phyloP scores from a whole-genome alignment of 2,797 vertebrate species.

The Chaetodon trifasciatus region DNA sequence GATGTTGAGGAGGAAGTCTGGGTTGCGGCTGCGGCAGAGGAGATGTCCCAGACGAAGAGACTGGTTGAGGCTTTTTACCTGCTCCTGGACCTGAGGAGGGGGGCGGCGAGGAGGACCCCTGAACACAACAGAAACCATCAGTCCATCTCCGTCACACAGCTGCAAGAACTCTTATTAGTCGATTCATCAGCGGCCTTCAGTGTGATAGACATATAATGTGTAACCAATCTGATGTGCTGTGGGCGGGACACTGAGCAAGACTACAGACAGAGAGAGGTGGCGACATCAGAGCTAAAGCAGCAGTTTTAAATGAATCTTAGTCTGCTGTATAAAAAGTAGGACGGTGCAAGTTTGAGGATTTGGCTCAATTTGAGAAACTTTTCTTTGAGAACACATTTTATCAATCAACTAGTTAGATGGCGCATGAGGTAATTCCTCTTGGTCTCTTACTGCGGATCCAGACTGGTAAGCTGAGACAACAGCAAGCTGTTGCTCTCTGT shows the following conservation, averaged over 20 bases:
- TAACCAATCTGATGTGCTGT: too few species aligned
- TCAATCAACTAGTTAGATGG: neutral
- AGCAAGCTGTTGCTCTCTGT: constrained; percentile 97
- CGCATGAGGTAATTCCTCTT: neutral
- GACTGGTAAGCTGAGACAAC: constrained; percentile 95
- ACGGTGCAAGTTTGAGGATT: neutral
- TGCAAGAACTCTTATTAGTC: neutral
- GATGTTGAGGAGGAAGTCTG: constrained; percentile 97
- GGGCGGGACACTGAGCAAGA: too few species aligned
- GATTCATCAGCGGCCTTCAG: too few species aligned
- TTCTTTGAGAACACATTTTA: neutral
- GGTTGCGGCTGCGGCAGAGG: constrained; percentile 95
- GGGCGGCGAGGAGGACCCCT: constrained; percentile 96
- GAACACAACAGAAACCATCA: constrained; percentile 42
- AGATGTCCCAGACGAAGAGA: constrained; percentile 96
- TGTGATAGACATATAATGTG: too few species aligned
- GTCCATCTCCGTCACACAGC: neutral
- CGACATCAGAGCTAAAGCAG: too few species aligned
- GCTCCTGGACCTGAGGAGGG: constrained; percentile 94
- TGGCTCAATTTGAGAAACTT: neutral
- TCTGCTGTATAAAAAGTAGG: neutral
- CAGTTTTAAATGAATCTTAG: too few species aligned
- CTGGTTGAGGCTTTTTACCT: constrained; percentile 96
- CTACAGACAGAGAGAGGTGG: too few species aligned
- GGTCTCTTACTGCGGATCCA: constrained; percentile 94